Evolutionary conservation across 2,113 vertebrate species (phyloP).

Genomic region (Ia io): DNA sequence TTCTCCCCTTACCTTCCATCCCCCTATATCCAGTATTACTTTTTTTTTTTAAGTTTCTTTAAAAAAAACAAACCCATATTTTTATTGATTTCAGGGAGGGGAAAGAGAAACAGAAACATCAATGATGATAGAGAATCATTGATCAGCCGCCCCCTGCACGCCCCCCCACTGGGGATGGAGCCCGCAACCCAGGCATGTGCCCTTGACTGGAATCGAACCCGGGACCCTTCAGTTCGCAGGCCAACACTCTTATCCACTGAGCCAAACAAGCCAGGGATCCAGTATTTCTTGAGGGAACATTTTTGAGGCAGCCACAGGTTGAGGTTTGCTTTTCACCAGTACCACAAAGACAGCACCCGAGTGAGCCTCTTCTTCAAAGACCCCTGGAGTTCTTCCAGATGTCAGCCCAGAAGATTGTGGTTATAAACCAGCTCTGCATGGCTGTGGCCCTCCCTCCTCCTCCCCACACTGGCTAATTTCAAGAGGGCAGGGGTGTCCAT

Average conservation of each 20-base stretch:
- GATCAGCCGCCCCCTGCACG: too few species aligned
- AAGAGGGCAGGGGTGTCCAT: background rate
- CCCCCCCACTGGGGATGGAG: too few species aligned
- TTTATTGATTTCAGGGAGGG: too few species aligned
- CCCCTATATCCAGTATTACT: background rate
- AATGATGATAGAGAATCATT: too few species aligned
- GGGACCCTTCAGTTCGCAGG: too few species aligned
- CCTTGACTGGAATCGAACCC: too few species aligned
- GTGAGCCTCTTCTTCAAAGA: background rate
- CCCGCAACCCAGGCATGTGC: too few species aligned
- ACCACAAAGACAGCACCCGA: background rate
- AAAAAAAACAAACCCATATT: too few species aligned
- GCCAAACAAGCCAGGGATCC: background rate
- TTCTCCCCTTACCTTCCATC: background rate
- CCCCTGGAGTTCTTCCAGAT: background rate
- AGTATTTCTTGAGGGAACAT: background rate
- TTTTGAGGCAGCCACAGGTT: background rate
- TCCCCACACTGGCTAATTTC: background rate
- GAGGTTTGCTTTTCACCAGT: background rate
- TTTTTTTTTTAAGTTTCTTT: background rate
- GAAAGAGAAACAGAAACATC: too few species aligned
- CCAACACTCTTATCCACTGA: too few species aligned
- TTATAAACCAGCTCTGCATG: background rate
- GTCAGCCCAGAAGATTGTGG: background rate
- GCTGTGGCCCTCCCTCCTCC: background rate